phyloP scores from a whole-genome alignment of 2,888 invertebrate genomes.

The Gari tellinella region DNA sequence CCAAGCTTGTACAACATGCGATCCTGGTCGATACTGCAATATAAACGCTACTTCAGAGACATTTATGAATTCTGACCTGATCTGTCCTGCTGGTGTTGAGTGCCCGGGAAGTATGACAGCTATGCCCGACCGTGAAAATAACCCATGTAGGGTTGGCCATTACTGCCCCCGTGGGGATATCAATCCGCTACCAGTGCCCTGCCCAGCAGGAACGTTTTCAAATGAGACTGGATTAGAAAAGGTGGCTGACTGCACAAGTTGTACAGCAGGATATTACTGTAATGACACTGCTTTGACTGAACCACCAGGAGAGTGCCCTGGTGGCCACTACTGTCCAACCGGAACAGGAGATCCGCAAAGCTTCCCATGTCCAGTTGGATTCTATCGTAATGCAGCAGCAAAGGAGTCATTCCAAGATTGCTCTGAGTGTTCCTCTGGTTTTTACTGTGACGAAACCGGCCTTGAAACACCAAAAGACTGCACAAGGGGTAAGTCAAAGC shows the following conservation, averaged over 20 bases:
- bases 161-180: conserved; percentile 83
- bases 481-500: conserved; percentile 60
- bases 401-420: conserved; percentile 82
- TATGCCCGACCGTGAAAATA: conserved; percentile 73
- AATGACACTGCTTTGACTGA: conserved; percentile 72
- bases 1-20: conserved; percentile 73
- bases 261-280: conserved; percentile 82
- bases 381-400: conserved; percentile 82
- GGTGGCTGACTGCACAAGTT: conserved; percentile 79
- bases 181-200: conserved; percentile 80
- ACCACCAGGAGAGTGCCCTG: conserved; percentile 80
- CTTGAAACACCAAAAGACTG: conserved; percentile 79
- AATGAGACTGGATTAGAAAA: conserved; percentile 72
- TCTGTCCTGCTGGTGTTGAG: conserved; percentile 80
- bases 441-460: conserved; percentile 80
- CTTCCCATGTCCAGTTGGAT: conserved; percentile 82
- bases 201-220: conserved; percentile 82
- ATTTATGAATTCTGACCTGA: conserved; percentile 65
- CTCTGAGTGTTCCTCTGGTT: conserved; percentile 82
- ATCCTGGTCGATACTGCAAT: conserved; percentile 80
- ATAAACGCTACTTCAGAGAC: conserved; percentile 76
- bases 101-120: conserved; percentile 79
- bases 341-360: conserved; percentile 75
- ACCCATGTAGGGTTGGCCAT: conserved; percentile 78
- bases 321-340: conserved; percentile 82